Conservation (phyloP, 2,797 vertebrate species). For the Poeciliopsis presidionis region DNA sequence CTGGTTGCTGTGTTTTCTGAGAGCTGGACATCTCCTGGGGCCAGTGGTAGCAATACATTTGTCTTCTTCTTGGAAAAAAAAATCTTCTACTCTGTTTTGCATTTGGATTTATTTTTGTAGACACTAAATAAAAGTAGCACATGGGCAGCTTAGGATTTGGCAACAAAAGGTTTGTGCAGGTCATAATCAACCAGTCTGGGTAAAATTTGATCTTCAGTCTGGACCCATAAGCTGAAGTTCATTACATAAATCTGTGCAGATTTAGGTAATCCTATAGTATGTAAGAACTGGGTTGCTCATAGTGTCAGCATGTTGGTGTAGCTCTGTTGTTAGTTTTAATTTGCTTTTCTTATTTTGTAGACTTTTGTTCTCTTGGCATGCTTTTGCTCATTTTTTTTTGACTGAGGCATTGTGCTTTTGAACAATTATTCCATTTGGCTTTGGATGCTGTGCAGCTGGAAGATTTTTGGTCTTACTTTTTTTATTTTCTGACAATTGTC, state of each 20-base stretch:
- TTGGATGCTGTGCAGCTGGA: constrained; percentile 1
- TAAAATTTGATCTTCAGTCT: background rate
- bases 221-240: background rate
- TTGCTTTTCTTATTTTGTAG: background rate
- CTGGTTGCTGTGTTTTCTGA: background rate
- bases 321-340: background rate
- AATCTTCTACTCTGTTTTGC: background rate
- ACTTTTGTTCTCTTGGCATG: background rate
- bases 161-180: background rate
- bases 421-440: background rate
- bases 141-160: background rate
- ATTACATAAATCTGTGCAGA: background rate
- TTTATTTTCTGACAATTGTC: background rate
- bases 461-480: background rate
- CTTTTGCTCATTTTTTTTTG: no score
- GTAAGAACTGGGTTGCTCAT: background rate
- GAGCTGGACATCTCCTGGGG: background rate
- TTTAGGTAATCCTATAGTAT: background rate
- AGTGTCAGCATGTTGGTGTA: background rate
- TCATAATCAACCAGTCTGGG: background rate
- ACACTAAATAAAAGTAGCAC: background rate
- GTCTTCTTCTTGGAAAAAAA: background rate
- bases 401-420: background rate
- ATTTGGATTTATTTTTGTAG: background rate
- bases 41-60: background rate